Evolutionary conservation across 2,797 vertebrate genomes (phyloP).

Genomic region (Chloroceryle amazona): DNA sequence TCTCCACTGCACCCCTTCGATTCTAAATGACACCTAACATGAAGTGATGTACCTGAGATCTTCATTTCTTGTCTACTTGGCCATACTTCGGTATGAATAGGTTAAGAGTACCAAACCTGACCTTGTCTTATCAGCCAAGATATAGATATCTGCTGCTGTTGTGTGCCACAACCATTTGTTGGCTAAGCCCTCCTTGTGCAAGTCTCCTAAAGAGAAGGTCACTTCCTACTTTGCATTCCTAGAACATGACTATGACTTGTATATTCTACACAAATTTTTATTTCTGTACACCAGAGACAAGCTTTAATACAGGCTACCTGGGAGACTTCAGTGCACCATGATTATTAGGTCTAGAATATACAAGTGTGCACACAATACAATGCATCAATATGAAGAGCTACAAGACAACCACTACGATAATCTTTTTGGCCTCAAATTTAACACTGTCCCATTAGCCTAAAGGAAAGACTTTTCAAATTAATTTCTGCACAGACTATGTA

Average conservation of each 20-base stretch:
- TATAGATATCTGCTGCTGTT: background rate
- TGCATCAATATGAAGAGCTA: background rate
- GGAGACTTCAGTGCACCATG: background rate
- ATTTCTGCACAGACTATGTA: background rate
- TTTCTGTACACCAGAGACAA: background rate
- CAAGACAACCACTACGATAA: background rate
- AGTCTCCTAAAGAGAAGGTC: background rate
- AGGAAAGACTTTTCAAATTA: background rate
- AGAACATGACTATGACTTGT: background rate
- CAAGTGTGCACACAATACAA: background rate
- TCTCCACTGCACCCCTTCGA: background rate
- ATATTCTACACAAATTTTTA: background rate
- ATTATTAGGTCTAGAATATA: background rate
- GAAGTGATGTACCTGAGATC: background rate
- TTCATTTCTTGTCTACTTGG: background rate
- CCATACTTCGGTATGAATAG: background rate
- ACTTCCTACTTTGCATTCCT: background rate
- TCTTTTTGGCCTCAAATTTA: background rate
- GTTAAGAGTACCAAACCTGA: background rate
- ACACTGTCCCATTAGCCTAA: background rate
- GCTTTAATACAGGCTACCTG: background rate
- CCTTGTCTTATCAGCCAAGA: background rate
- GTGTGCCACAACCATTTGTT: background rate
- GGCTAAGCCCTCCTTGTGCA: background rate
- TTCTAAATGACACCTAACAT: background rate